Conservation (phyloP, 2,113 vertebrate species). For the Phylloscopus trochilus region DNA sequence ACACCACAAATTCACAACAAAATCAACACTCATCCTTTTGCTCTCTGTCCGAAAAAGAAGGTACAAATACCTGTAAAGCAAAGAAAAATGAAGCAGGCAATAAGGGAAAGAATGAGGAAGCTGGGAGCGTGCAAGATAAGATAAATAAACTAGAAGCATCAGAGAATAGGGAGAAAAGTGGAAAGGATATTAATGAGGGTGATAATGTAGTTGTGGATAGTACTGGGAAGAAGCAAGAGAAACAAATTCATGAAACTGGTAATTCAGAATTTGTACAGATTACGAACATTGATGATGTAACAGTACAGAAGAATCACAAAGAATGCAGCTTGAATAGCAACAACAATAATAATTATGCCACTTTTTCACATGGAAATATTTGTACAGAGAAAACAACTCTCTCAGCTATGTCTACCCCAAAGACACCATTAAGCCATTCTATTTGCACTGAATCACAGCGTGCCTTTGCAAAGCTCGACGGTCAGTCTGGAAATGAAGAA, state of each 20-base stretch:
- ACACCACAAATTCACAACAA: conserved; percentile 12
- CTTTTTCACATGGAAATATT: conserved; percentile 3
- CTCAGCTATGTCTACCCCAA: neutral
- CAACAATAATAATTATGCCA: conserved; percentile 78
- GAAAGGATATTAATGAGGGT: conserved; percentile 44
- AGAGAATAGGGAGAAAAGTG: conserved; percentile 18
- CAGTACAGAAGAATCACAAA: conserved; percentile 27
- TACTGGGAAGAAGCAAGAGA: conserved; percentile 49
- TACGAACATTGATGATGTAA: conserved; percentile 65
- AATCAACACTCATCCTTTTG: conserved; percentile 28
- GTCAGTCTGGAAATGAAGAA: conserved; percentile 43
- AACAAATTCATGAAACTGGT: neutral
- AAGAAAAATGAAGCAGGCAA: conserved; percentile 32
- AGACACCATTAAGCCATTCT: conserved; percentile 1
- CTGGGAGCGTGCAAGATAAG: conserved; percentile 10
- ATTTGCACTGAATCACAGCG: neutral
- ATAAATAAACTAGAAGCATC: conserved; percentile 37
- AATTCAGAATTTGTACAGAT: conserved; percentile 61
- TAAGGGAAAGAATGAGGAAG: conserved; percentile 42
- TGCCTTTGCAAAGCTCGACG: conserved; percentile 28
- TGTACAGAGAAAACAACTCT: conserved; percentile 28
- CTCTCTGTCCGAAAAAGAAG: conserved; percentile 57
- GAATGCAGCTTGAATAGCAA: conserved; percentile 73
- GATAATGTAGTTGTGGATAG: conserved; percentile 10
- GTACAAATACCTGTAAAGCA: neutral